Conservation (phyloP, 2,888 invertebrate genomes). For the Sinhomidia bicolor region DNA sequence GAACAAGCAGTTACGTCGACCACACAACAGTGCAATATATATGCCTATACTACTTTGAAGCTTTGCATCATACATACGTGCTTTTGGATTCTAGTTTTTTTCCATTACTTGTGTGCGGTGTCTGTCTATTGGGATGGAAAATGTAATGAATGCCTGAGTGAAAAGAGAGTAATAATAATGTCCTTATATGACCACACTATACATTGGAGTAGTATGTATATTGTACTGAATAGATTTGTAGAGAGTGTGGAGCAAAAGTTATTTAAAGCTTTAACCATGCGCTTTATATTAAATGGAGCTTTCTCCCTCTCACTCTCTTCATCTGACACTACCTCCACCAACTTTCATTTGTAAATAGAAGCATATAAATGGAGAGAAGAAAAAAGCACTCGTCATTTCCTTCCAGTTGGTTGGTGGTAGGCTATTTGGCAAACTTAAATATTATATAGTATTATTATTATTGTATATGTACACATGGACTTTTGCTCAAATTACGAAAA, state of each 20-base stretch:
- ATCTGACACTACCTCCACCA: neutral
- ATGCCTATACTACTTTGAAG: too few relatives aligned
- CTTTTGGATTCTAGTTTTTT: too few relatives aligned
- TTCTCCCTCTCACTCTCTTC: neutral
- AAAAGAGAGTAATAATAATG: slow-evolving; percentile 17
- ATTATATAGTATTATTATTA: neutral
- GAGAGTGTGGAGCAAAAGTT: neutral
- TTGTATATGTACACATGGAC: neutral
- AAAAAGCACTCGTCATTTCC: neutral
- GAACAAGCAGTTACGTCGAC: neutral
- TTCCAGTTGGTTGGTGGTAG: neutral
- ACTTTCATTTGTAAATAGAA: slow-evolving; percentile 2
- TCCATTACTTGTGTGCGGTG: neutral
- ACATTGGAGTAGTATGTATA: too few relatives aligned
- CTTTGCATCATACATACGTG: too few relatives aligned
- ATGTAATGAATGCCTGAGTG: neutral
- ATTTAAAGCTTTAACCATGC: neutral
- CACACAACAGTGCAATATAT: neutral
- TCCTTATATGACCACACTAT: too few relatives aligned
- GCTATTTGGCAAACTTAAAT: neutral
- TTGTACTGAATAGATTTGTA: neutral
- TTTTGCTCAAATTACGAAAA: neutral
- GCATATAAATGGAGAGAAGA: neutral
- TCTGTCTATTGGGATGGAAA: neutral
- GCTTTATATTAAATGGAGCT: neutral